These are phyloP conservation scores for Coleophora deauratella DNA, from an alignment of 2,888 invertebrate species.

Conservation along the genomic window DNA sequence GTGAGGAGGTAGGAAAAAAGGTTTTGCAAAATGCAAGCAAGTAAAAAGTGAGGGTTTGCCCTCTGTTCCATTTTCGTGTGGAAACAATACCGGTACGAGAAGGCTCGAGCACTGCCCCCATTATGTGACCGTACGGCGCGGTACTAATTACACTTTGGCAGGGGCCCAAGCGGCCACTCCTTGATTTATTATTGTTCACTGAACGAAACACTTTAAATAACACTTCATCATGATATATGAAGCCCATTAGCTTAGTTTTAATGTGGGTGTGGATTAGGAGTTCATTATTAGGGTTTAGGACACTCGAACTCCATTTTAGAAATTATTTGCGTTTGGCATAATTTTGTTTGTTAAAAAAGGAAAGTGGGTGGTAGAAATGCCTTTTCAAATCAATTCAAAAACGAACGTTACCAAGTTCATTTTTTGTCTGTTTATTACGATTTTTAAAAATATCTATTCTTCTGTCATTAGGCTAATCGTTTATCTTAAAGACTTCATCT, in stretches of 20 bases:
- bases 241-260: slow-evolving; percentile 32
- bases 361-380: too few species aligned
- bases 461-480: too few species aligned
- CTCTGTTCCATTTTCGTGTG: slow-evolving; percentile 39
- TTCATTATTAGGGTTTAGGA: background rate
- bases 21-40: too few species aligned
- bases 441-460: too few species aligned
- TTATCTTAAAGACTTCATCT: too few species aligned
- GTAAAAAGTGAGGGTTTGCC: too few species aligned
- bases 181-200: slow-evolving; percentile 61
- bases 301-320: too few species aligned
- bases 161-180: slow-evolving; percentile 46
- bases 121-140: slow-evolving; percentile 42
- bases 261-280: slow-evolving; percentile 16
- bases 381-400: too few species aligned
- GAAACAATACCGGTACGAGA: slow-evolving; percentile 42
- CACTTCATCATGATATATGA: slow-evolving; percentile 41
- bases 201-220: slow-evolving; percentile 56
- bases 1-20: background rate
- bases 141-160: slow-evolving; percentile 67
- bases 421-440: too few species aligned
- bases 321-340: too few species aligned
- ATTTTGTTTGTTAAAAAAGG: too few species aligned
- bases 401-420: too few species aligned
- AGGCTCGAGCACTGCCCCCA: slow-evolving; percentile 26